A percentile compares a stretch with the other conserved stretches of the same genome.
These are phyloP conservation scores for Arrhopalites spinosus DNA, from an alignment of 2,888 invertebrate species.

Conservation along the genomic window DNA sequence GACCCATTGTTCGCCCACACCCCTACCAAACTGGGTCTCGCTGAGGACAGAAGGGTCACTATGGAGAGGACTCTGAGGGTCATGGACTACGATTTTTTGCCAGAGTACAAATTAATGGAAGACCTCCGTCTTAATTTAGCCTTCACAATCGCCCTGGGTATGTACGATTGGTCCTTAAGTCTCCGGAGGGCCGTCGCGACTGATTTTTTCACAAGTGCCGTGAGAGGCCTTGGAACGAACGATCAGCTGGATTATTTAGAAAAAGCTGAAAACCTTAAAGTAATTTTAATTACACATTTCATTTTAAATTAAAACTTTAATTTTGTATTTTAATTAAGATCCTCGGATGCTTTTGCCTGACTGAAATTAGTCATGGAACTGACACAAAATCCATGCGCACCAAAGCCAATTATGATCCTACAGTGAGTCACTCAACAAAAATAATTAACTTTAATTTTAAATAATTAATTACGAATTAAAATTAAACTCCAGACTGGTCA, in stretches of 20 bases:
- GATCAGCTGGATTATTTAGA: constrained; percentile 59
- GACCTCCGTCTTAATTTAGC: constrained; percentile 33
- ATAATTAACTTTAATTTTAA: no score
- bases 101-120: constrained; percentile 56
- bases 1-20: constrained; percentile 67
- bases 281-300: constrained; percentile 44
- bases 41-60: constrained; percentile 62
- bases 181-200: constrained; percentile 47
- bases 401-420: constrained; percentile 77
- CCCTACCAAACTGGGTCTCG: constrained; percentile 60
- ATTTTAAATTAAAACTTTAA: no score
- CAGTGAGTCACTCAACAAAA: no score
- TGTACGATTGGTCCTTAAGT: constrained; percentile 46
- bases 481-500: no score
- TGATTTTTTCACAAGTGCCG: constrained; percentile 58
- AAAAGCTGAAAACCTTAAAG: constrained; percentile 58
- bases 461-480: no score
- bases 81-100: constrained; percentile 68
- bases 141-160: constrained; percentile 43
- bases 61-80: constrained; percentile 69
- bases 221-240: constrained; percentile 59
- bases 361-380: constrained; percentile 89
- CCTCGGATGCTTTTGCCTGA: constrained; percentile 62
- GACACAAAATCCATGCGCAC: constrained; percentile 87
- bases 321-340: constrained; percentile 40